These are phyloP conservation scores for Zoanthus gigantus DNA, from an alignment of 92 coral and sea anemone species.

Conservation along the genomic window DNA sequence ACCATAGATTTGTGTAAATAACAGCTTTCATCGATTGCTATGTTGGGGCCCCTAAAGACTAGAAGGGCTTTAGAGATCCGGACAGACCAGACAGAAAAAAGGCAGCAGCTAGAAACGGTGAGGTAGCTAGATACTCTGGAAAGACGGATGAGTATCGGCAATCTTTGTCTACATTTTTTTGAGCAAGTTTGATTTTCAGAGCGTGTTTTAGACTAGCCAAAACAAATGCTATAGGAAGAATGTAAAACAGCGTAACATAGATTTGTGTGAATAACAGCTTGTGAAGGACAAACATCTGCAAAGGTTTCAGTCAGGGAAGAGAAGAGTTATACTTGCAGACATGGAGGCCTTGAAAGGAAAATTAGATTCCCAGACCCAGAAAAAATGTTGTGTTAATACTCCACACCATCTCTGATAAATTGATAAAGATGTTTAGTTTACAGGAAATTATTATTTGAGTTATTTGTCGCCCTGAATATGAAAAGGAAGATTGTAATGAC, in stretches of 20 bases:
- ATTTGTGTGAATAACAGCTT: not conserved
- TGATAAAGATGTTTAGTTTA: too few relatives aligned
- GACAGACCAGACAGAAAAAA: slow-evolving; percentile 90
- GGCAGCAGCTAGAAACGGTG: slow-evolving; percentile 88
- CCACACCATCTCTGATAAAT: not conserved
- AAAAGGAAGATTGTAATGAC: not conserved
- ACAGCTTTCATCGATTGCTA: too few relatives aligned
- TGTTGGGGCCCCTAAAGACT: slow-evolving; percentile 91
- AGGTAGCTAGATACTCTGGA: not conserved
- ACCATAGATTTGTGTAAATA: too few relatives aligned
- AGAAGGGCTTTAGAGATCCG: slow-evolving; percentile 99
- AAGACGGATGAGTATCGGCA: not conserved
- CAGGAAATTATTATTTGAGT: too few relatives aligned
- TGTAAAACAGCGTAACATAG: not conserved
- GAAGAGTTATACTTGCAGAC: too few relatives aligned
- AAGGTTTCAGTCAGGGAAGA: not conserved
- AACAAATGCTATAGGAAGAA: not conserved
- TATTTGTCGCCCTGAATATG: too few relatives aligned
- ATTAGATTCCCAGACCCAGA: not conserved
- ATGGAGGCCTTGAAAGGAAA: not conserved
- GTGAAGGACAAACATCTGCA: not conserved
- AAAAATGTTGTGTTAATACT: not conserved
- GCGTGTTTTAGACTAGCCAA: not conserved
- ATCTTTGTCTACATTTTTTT: not conserved
- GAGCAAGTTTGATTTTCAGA: not conserved